Conservation (phyloP, 2,888 invertebrate species). For the Tetranychus truncatus region DNA sequence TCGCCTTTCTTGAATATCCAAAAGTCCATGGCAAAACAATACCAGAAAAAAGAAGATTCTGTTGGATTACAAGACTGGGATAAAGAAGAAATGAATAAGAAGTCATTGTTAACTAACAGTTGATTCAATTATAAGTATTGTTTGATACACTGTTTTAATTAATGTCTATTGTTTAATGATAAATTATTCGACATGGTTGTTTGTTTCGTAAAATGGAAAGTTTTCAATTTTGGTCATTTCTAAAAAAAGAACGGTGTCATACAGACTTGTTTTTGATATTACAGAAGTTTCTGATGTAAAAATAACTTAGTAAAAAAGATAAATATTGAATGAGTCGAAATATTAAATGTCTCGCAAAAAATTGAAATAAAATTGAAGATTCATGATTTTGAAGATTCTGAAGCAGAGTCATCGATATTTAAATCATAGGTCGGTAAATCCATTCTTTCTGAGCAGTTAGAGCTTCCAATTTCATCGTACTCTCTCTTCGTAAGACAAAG, state of each 20-base stretch:
- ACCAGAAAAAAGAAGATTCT: background rate
- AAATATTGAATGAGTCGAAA: too few species aligned
- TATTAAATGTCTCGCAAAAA: too few species aligned
- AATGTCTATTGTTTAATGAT: too few species aligned
- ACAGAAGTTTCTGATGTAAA: too few species aligned
- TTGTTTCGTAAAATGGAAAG: too few species aligned
- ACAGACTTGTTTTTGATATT: too few species aligned
- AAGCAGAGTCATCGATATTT: background rate
- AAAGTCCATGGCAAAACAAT: conserved; percentile 11
- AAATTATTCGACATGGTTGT: too few species aligned
- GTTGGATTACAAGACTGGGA: background rate
- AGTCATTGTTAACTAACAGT: background rate
- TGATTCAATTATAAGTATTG: background rate
- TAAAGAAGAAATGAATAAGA: background rate
- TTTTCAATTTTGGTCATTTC: too few species aligned
- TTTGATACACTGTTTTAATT: background rate
- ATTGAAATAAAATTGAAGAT: too few species aligned
- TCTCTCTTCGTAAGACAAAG: conserved; percentile 56
- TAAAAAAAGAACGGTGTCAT: too few species aligned
- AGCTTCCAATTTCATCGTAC: conserved; percentile 67
- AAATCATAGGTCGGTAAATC: conserved; percentile 22
- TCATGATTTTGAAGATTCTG: background rate
- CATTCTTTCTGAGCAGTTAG: conserved; percentile 38
- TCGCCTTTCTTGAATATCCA: conserved; percentile 21
- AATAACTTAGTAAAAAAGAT: too few species aligned